Conservation (phyloP, 2,888 invertebrate species). For the Taphrorychus bicolor region DNA sequence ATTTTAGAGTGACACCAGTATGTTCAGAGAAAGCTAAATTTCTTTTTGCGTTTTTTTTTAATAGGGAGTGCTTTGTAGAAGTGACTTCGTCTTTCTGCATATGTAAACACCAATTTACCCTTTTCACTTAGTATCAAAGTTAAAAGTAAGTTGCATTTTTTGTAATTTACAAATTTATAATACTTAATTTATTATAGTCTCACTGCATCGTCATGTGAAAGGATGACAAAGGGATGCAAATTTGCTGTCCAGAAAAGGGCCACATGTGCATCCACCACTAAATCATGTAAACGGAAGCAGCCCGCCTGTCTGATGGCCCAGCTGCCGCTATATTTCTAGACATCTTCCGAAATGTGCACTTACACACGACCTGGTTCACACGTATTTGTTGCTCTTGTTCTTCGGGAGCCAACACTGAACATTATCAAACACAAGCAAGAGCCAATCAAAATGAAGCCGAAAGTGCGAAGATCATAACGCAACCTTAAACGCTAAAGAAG, state of each 20-base stretch:
- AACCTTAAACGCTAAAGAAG: no score
- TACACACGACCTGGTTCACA: constrained; percentile 34
- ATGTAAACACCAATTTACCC: no score
- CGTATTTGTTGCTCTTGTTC: constrained; percentile 30
- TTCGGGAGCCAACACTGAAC: background rate
- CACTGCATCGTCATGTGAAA: constrained; percentile 7
- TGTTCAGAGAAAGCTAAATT: no score
- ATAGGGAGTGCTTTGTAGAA: no score
- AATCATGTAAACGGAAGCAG: constrained; percentile 59
- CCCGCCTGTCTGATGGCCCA: constrained; percentile 52
- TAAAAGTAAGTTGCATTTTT: no score
- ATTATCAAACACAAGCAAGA: background rate
- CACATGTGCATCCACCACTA: constrained; percentile 50
- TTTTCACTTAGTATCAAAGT: no score
- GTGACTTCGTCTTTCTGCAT: no score
- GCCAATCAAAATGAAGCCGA: no score
- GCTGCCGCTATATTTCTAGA: constrained; percentile 31
- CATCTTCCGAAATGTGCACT: constrained; percentile 30
- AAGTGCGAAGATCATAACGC: no score
- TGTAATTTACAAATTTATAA: no score
- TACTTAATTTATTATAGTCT: background rate
- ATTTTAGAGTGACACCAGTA: no score
- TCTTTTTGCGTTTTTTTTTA: no score
- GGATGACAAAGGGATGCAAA: constrained; percentile 46
- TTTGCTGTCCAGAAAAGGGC: constrained; percentile 42